Evolutionary conservation across 2,888 invertebrate species (phyloP).

Genomic region (Stenurella melanura): DNA sequence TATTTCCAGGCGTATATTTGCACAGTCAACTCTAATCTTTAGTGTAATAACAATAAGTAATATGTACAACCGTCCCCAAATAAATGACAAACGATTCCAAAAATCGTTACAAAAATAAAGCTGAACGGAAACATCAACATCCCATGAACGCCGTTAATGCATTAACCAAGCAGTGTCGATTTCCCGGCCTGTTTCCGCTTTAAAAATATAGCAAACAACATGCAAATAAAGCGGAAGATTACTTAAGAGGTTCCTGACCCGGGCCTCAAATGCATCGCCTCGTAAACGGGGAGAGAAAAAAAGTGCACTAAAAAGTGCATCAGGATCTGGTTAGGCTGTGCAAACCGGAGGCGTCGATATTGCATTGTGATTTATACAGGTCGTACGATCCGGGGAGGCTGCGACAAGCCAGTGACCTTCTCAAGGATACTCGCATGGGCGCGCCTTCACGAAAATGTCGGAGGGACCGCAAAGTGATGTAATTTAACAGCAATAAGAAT

Average conservation of each 20-base stretch:
- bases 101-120: not conserved
- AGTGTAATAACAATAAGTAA: not conserved
- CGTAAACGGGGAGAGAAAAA: constrained; percentile 41
- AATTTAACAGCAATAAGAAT: too few species aligned
- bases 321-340: constrained; percentile 56
- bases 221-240: constrained; percentile 57
- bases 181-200: constrained; percentile 4
- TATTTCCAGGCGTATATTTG: not conserved
- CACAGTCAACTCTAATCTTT: not conserved
- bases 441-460: not conserved
- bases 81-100: constrained; percentile 1
- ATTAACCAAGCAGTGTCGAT: not conserved
- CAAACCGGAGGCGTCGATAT: constrained; percentile 66
- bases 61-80: not conserved
- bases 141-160: not conserved
- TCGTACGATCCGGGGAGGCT: constrained; percentile 65
- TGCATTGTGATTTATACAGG: constrained; percentile 64
- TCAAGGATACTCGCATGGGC: constrained; percentile 66
- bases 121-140: constrained; percentile 9
- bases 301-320: constrained; percentile 46
- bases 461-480: not conserved
- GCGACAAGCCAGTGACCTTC: constrained; percentile 72
- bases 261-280: constrained; percentile 45
- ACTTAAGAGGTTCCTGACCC: constrained; percentile 57
- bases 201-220: constrained; percentile 28